These are phyloP conservation scores for Paracanthobrama guichenoti DNA, from an alignment of 2,113 vertebrate species.

Conservation along the genomic window DNA sequence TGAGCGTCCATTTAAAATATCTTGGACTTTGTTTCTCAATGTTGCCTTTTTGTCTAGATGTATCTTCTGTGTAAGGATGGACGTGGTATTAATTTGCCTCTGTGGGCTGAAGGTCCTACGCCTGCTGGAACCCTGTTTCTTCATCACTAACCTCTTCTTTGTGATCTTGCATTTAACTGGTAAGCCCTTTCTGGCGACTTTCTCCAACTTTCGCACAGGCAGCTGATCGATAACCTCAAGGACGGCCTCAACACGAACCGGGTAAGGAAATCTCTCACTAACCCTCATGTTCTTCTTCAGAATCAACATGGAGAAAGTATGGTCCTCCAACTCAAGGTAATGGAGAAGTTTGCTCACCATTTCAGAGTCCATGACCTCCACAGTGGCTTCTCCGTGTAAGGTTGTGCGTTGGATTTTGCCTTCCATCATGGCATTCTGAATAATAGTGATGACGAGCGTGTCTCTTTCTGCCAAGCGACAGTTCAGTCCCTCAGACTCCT, in stretches of 20 bases:
- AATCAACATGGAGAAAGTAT: constrained; percentile 76
- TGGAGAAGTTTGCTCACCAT: constrained; percentile 73
- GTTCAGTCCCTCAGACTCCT: constrained; percentile 71
- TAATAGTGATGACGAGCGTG: constrained; percentile 75
- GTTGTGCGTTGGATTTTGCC: constrained; percentile 73
- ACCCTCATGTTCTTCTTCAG: constrained; percentile 77
- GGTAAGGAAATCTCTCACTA: constrained; percentile 78
- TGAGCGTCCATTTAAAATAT: constrained; percentile 73
- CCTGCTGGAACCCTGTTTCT: constrained; percentile 58
- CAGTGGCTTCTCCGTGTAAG: constrained; percentile 66
- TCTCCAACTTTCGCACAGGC: constrained; percentile 77
- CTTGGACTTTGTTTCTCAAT: constrained; percentile 71
- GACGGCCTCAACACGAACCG: constrained; percentile 74
- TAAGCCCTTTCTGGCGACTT: constrained; percentile 71
- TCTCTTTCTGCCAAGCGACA: constrained; percentile 79
- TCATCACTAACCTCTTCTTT: constrained; percentile 70
- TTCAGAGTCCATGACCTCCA: constrained; percentile 72
- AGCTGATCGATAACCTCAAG: constrained; percentile 79
- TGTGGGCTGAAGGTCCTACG: constrained; percentile 62
- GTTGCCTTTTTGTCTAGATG: constrained; percentile 67
- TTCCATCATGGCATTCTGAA: constrained; percentile 81
- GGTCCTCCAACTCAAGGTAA: constrained; percentile 73
- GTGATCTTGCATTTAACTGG: constrained; percentile 67
- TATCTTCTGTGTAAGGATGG: constrained; percentile 50
- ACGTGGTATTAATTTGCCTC: constrained; percentile 60